These are phyloP conservation scores for Phymastichus coffea DNA, from an alignment of 1,140 invertebrate genomes.

Conservation along the genomic window DNA sequence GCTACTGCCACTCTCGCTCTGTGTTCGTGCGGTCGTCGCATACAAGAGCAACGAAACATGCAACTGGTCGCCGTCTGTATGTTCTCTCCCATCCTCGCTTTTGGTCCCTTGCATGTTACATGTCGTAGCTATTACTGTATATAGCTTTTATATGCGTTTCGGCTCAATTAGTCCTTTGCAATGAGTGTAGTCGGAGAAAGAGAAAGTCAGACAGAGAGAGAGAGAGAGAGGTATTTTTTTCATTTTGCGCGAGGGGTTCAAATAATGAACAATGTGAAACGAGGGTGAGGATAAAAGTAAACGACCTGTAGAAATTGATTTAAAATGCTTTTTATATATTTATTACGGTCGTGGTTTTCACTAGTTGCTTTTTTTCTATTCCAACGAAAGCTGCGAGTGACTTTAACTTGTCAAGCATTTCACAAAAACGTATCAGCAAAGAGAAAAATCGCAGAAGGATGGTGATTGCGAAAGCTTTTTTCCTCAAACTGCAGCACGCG, in stretches of 20 bases:
- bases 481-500: no score
- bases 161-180: constrained; percentile 32
- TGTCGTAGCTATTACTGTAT: background rate
- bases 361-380: no score
- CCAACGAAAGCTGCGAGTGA: no score
- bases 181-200: background rate
- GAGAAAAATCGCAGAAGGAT: no score
- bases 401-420: no score
- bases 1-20: no score
- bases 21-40: background rate
- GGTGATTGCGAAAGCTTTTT: no score
- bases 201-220: no score
- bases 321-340: constrained; percentile 6
- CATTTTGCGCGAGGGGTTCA: background rate
- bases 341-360: no score
- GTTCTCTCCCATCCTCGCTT: constrained; percentile 6
- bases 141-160: background rate
- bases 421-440: no score
- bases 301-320: constrained; percentile 2
- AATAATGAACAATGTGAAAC: background rate
- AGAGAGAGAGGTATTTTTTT: no score
- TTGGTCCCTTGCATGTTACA: no score
- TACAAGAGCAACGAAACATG: constrained; percentile 13
- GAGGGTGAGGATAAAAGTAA: background rate
- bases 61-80: constrained; percentile 25